Conservation (phyloP, 2,797 vertebrate species). For the Fundulus diaphanus region DNA sequence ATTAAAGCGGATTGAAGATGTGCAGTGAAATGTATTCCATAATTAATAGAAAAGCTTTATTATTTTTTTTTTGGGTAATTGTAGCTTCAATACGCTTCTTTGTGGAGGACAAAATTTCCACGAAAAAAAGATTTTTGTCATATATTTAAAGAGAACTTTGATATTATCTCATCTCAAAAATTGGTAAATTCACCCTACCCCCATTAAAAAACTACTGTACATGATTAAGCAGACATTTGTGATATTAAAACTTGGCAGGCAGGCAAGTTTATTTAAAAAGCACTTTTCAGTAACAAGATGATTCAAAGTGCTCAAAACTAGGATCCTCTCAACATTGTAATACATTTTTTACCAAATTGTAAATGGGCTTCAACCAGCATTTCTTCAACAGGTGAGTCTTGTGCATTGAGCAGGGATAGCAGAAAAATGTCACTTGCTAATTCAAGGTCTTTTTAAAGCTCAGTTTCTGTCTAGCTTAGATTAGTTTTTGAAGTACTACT, state of each 20-base stretch:
- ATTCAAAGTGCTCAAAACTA: too few relatives aligned
- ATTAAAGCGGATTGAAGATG: neutral
- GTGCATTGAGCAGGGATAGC: neutral
- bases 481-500: slow-evolving; percentile 64
- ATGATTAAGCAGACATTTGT: too few relatives aligned
- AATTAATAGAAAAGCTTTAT: neutral
- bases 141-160: too few relatives aligned
- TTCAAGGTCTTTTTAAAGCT: neutral
- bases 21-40: neutral
- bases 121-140: too few relatives aligned
- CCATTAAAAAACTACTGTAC: too few relatives aligned
- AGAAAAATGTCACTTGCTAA: neutral
- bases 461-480: too few relatives aligned
- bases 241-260: too few relatives aligned
- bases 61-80: neutral
- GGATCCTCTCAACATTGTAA: too few relatives aligned
- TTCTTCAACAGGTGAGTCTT: neutral
- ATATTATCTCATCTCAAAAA: too few relatives aligned
- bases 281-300: too few relatives aligned
- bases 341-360: neutral
- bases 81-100: neutral
- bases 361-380: neutral
- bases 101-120: too few relatives aligned
- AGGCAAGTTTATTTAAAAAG: neutral
- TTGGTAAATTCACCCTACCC: too few relatives aligned